Evolutionary conservation across 2,888 invertebrate genomes (phyloP).

Genomic region (Epistrophella euchroma): DNA sequence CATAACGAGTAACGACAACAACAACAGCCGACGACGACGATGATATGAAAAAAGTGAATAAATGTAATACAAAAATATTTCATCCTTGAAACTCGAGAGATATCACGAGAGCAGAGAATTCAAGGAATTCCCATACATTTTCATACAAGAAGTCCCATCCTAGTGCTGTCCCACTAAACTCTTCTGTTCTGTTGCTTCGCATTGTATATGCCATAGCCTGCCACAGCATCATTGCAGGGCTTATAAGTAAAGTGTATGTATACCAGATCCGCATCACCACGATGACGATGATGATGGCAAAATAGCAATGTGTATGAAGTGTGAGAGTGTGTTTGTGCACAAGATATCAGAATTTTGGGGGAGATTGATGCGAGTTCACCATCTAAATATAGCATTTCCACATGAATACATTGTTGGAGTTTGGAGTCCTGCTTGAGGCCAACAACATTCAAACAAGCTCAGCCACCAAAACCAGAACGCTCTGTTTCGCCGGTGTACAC

Average conservation of each 20-base stretch:
- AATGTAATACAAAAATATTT: slow-evolving; percentile 51
- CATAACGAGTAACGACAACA: neutral
- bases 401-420: slow-evolving; percentile 49
- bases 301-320: slow-evolving; percentile 7
- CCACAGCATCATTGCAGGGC: slow-evolving; percentile 4
- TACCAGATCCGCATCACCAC: neutral
- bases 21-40: neutral
- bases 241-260: neutral
- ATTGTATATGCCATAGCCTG: slow-evolving; percentile 19
- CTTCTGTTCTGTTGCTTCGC: slow-evolving; percentile 36
- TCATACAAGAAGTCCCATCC: neutral
- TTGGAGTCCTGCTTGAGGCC: no score
- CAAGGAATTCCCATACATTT: slow-evolving; percentile 37
- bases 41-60: slow-evolving; percentile 32
- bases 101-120: slow-evolving; percentile 54
- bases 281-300: neutral
- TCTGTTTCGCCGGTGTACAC: neutral
- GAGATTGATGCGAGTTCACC: slow-evolving; percentile 59
- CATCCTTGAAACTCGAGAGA: slow-evolving; percentile 66
- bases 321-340: slow-evolving; percentile 7
- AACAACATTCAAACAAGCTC: slow-evolving; percentile 43
- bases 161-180: neutral
- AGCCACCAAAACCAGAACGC: slow-evolving; percentile 12
- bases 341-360: slow-evolving; percentile 51
- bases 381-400: slow-evolving; percentile 66